Evolutionary conservation across 2,113 vertebrate species (phyloP).

Genomic region (Prunella fulvescens): DNA sequence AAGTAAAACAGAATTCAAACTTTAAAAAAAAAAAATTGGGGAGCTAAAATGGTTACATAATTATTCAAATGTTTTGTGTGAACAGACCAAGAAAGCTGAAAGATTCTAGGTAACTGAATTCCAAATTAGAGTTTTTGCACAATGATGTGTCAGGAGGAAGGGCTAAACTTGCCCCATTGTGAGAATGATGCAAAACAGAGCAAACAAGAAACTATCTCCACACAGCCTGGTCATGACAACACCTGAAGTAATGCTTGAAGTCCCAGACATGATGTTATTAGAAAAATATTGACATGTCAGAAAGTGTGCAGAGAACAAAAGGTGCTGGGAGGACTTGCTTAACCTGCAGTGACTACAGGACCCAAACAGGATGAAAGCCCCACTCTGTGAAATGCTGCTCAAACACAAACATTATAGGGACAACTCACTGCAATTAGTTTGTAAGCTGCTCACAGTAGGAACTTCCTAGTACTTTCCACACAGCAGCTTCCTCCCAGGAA

Average conservation of each 20-base stretch:
- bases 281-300: conserved; percentile 41
- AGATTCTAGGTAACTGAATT: neutral
- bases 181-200: neutral
- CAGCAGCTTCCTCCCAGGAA: neutral
- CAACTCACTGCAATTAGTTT: neutral
- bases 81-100: neutral
- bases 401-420: neutral
- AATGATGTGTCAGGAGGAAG: neutral
- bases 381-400: neutral
- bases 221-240: neutral
- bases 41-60: neutral
- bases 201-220: neutral
- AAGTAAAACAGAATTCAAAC: neutral
- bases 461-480: neutral
- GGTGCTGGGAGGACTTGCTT: neutral
- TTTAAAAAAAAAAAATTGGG: neutral
- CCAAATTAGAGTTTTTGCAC: neutral
- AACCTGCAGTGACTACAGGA: neutral
- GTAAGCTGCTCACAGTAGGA: neutral
- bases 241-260: neutral
- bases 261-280: conserved; percentile 39
- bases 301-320: neutral
- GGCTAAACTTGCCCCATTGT: neutral
- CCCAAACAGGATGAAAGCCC: neutral
- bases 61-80: neutral